Evolutionary conservation across 2,797 vertebrate species (phyloP).

Genomic region (Gobionotothen gibberifrons): DNA sequence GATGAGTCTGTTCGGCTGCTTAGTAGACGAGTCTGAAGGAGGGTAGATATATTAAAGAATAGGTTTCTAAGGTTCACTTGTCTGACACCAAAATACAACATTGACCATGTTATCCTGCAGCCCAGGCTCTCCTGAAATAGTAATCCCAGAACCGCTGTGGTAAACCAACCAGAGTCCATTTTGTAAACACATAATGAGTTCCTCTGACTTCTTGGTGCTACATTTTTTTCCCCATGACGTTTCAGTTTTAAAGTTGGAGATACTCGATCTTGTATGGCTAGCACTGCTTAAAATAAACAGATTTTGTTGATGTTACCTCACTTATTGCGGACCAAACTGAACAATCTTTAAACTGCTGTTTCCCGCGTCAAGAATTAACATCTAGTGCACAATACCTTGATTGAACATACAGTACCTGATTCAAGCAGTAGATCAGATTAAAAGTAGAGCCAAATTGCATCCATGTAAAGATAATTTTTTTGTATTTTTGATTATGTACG

Average conservation of each 20-base stretch:
- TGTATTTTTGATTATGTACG: neutral
- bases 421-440: neutral
- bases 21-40: slow-evolving; percentile 15
- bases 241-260: neutral
- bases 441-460: neutral
- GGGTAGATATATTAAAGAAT: slow-evolving; percentile 1
- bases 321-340: neutral
- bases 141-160: neutral
- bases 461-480: neutral
- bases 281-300: neutral
- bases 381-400: neutral
- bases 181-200: neutral
- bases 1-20: slow-evolving; percentile 48
- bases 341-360: neutral
- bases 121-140: neutral
- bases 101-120: slow-evolving; percentile 3
- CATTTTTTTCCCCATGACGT: neutral
- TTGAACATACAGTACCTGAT: neutral
- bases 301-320: neutral
- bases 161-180: neutral
- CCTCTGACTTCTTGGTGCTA: neutral
- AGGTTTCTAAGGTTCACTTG: slow-evolving; percentile 7
- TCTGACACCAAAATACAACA: slow-evolving; percentile 8
- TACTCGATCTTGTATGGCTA: too few relatives aligned
- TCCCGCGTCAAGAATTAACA: neutral